Conservation (phyloP, 2,797 vertebrate genomes). For the Tadarida brasiliensis region DNA sequence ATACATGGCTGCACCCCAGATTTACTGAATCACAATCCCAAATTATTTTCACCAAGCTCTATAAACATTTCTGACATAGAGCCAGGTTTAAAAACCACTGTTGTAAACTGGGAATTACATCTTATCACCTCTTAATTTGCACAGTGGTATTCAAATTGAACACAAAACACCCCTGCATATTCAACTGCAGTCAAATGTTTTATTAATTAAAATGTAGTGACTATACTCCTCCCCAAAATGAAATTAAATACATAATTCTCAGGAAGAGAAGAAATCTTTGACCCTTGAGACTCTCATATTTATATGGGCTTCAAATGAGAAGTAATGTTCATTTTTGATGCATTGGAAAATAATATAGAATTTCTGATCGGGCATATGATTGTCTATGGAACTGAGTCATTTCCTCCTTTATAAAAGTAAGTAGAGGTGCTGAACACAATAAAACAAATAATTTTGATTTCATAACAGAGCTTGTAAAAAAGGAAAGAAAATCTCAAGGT, state of each 20-base stretch:
- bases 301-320: background rate
- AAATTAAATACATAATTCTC: constrained; percentile 23
- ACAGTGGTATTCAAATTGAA: background rate
- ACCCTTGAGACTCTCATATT: background rate
- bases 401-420: constrained; percentile 10
- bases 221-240: background rate
- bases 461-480: constrained; percentile 9
- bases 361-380: background rate
- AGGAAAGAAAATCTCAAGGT: constrained; percentile 44
- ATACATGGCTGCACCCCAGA: background rate
- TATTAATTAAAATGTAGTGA: background rate
- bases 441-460: constrained; percentile 59
- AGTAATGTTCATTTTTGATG: constrained; percentile 21
- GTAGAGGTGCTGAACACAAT: background rate
- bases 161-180: background rate
- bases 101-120: constrained; percentile 27
- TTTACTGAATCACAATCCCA: constrained; percentile 35
- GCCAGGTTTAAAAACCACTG: background rate
- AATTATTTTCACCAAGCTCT: background rate
- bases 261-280: background rate
- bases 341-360: background rate
- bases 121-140: constrained; percentile 10
- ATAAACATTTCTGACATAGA: constrained; percentile 5
- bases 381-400: background rate
- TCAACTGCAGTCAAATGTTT: background rate